Evolutionary conservation across 1,140 invertebrate species (phyloP).

Genomic region (Bombus haemorrhoidalis): DNA sequence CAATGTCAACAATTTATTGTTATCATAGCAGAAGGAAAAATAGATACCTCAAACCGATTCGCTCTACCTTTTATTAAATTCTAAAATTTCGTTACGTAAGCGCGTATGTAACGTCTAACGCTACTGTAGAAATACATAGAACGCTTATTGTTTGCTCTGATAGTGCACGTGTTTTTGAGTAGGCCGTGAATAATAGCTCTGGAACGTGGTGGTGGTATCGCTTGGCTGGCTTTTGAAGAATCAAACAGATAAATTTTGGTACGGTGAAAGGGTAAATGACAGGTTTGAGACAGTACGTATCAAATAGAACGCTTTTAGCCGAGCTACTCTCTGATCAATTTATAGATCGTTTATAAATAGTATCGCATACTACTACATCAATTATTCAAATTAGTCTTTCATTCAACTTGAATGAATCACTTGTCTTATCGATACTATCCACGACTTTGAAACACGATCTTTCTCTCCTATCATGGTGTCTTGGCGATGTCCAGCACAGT

Average conservation of each 20-base stretch:
- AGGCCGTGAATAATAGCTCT: not conserved
- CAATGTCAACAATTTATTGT: no score
- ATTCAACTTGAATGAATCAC: not conserved
- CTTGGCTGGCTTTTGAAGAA: not conserved
- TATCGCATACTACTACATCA: not conserved
- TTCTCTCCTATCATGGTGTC: not conserved
- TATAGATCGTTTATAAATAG: not conserved
- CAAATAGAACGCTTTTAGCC: not conserved
- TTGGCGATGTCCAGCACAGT: no score
- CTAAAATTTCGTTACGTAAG: no score
- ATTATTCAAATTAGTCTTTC: slow-evolving; percentile 1
- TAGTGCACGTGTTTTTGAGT: not conserved
- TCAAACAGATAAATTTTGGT: slow-evolving; percentile 1
- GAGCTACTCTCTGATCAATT: not conserved
- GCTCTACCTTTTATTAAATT: no score
- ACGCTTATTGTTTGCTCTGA: not conserved
- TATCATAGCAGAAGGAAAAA: no score
- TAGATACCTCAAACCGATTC: no score
- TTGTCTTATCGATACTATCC: not conserved
- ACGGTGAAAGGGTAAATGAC: not conserved
- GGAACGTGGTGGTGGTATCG: not conserved
- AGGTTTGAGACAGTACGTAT: not conserved
- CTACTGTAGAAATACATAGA: no score
- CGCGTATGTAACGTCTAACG: no score
- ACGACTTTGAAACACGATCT: not conserved